Conservation (phyloP, 2,113 vertebrate genomes). For the Tursiops truncatus region DNA sequence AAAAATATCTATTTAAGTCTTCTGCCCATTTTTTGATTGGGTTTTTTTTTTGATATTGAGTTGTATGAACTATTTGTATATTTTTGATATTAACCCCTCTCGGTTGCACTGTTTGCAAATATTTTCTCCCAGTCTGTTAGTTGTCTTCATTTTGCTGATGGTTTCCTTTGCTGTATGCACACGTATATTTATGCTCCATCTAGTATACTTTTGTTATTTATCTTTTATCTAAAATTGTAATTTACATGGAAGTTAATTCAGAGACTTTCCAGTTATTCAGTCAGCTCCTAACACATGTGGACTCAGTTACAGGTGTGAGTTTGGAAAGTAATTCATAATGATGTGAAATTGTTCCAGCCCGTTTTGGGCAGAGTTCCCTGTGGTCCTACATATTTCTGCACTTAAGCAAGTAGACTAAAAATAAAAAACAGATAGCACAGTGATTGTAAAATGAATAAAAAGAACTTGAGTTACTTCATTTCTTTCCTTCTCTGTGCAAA, state of each 20-base stretch:
- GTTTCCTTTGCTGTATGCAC: background rate
- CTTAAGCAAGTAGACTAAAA: background rate
- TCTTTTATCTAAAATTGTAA: background rate
- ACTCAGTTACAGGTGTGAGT: background rate
- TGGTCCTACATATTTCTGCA: background rate
- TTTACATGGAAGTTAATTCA: background rate
- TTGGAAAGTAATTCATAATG: background rate
- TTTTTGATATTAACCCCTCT: background rate
- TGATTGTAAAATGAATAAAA: background rate
- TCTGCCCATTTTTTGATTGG: too few species aligned
- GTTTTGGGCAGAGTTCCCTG: background rate
- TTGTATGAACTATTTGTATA: background rate
- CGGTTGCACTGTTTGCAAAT: background rate
- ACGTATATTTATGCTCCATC: background rate
- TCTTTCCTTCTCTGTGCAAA: background rate
- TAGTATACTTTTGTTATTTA: background rate
- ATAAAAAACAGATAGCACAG: background rate
- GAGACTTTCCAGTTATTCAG: background rate
- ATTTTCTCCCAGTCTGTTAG: background rate
- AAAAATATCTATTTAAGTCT: too few species aligned
- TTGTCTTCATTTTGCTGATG: background rate
- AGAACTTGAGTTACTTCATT: background rate
- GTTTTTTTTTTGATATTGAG: background rate
- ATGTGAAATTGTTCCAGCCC: background rate
- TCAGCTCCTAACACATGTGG: background rate